Evolutionary conservation across 2,888 invertebrate genomes (phyloP).

Genomic region (Nemoura dubitans): DNA sequence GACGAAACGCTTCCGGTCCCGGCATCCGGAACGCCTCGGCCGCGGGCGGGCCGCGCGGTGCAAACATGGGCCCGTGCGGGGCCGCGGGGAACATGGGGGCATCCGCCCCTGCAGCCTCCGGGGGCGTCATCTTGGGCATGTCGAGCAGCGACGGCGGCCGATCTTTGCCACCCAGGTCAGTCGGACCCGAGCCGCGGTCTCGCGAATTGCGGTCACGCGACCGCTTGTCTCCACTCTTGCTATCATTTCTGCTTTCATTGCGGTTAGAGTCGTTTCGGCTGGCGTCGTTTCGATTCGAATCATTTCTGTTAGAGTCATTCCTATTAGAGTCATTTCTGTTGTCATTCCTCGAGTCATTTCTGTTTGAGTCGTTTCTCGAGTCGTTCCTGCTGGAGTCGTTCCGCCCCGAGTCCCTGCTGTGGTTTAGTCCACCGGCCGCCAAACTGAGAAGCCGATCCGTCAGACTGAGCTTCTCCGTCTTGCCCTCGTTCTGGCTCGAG

Average conservation of each 20-base stretch:
- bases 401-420: slow-evolving; percentile 49
- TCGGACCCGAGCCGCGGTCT: slow-evolving; percentile 50
- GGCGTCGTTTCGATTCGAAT: not conserved
- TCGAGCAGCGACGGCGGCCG: slow-evolving; percentile 57
- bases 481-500: not conserved
- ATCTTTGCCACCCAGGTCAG: slow-evolving; percentile 50
- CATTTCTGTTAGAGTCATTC: slow-evolving; percentile 54
- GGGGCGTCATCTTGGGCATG: slow-evolving; percentile 49
- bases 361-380: slow-evolving; percentile 22
- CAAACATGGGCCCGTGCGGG: slow-evolving; percentile 43
- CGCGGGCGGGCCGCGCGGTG: slow-evolving; percentile 46
- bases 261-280: not conserved
- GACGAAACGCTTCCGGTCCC: slow-evolving; percentile 46
- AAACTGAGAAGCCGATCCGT: slow-evolving; percentile 59
- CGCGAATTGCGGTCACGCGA: slow-evolving; percentile 35
- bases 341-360: too few species aligned
- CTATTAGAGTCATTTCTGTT: slow-evolving; percentile 51
- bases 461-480: slow-evolving; percentile 58
- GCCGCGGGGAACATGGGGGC: not conserved
- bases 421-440: slow-evolving; percentile 59
- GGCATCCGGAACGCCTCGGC: slow-evolving; percentile 44
- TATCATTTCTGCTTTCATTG: slow-evolving; percentile 55
- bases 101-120: slow-evolving; percentile 8
- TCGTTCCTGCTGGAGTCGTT: slow-evolving; percentile 32
- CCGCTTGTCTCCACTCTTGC: slow-evolving; percentile 53